Evolutionary conservation across 2,888 invertebrate species (phyloP).

Genomic region (Azorinus chamasolen): DNA sequence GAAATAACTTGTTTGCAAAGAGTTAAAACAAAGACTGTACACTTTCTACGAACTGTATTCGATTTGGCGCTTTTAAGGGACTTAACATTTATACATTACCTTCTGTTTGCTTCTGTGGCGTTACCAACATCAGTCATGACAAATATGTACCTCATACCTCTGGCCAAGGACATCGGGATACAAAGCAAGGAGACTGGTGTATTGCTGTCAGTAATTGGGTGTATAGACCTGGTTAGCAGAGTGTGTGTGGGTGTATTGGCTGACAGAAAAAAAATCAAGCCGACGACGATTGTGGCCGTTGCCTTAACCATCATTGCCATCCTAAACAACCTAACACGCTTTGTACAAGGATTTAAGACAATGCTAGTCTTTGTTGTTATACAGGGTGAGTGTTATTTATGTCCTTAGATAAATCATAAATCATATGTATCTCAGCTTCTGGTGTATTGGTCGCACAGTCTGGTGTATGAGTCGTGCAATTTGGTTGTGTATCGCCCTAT

Average conservation of each 20-base stretch:
- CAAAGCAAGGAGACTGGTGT: slow-evolving; percentile 42
- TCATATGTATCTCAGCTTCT: too few relatives aligned
- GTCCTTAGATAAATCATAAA: too few relatives aligned
- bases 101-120: slow-evolving; percentile 36
- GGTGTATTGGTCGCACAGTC: too few relatives aligned
- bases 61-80: slow-evolving; percentile 22
- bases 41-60: slow-evolving; percentile 14
- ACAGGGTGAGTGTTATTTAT: slow-evolving; percentile 4
- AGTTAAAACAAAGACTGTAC: background rate
- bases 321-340: slow-evolving; percentile 33
- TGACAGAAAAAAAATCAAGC: slow-evolving; percentile 46
- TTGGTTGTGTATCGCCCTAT: too few relatives aligned
- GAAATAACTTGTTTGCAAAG: background rate
- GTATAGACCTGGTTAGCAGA: slow-evolving; percentile 36
- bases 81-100: slow-evolving; percentile 37
- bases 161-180: slow-evolving; percentile 53
- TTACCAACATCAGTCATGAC: slow-evolving; percentile 22
- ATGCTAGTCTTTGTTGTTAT: slow-evolving; percentile 19
- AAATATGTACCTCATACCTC: slow-evolving; percentile 41
- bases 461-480: too few relatives aligned
- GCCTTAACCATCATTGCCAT: slow-evolving; percentile 23
- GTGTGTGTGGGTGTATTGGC: slow-evolving; percentile 41
- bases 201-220: slow-evolving; percentile 48
- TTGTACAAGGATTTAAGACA: slow-evolving; percentile 26
- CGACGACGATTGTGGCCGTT: slow-evolving; percentile 41